A percentile compares a stretch with the other conserved stretches of the same genome.
These are phyloP conservation scores for Wiebesia pumilae DNA, from an alignment of 1,140 invertebrate species.

Conservation along the genomic window DNA sequence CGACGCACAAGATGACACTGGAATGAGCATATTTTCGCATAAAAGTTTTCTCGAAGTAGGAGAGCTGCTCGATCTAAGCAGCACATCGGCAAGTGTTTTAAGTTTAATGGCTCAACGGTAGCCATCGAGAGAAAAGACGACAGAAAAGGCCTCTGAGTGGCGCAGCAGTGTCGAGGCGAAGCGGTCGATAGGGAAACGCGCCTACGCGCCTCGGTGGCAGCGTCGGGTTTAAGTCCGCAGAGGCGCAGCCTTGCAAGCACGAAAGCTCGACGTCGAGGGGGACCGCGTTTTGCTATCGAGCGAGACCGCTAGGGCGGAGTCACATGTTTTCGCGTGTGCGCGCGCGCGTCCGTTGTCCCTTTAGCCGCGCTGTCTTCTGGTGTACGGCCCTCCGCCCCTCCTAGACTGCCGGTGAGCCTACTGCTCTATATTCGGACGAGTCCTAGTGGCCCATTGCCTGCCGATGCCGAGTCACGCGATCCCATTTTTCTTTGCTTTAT, in stretches of 20 bases:
- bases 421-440: slow-evolving; percentile 65
- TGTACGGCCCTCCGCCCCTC: background rate
- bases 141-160: background rate
- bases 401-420: slow-evolving; percentile 1
- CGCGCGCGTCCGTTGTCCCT: background rate
- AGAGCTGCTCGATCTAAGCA: background rate
- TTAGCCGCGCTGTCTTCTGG: background rate
- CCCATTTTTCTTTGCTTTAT: slow-evolving; percentile 25
- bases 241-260: slow-evolving; percentile 65
- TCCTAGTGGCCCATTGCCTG: slow-evolving; percentile 71
- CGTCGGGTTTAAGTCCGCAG: slow-evolving; percentile 67
- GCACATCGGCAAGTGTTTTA: background rate
- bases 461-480: slow-evolving; percentile 55
- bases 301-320: slow-evolving; percentile 57
- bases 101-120: background rate
- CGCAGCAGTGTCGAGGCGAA: slow-evolving; percentile 31
- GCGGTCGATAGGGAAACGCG: slow-evolving; percentile 58
- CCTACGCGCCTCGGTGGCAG: slow-evolving; percentile 54
- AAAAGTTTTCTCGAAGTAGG: background rate
- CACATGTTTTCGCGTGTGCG: background rate
- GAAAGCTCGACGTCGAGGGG: slow-evolving; percentile 68
- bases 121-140: background rate
- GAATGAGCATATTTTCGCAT: background rate
- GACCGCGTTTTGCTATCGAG: slow-evolving; percentile 72
- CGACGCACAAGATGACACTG: background rate